Evolutionary conservation across 2,888 invertebrate genomes (phyloP).

Genomic region (Drosophila birchii): DNA sequence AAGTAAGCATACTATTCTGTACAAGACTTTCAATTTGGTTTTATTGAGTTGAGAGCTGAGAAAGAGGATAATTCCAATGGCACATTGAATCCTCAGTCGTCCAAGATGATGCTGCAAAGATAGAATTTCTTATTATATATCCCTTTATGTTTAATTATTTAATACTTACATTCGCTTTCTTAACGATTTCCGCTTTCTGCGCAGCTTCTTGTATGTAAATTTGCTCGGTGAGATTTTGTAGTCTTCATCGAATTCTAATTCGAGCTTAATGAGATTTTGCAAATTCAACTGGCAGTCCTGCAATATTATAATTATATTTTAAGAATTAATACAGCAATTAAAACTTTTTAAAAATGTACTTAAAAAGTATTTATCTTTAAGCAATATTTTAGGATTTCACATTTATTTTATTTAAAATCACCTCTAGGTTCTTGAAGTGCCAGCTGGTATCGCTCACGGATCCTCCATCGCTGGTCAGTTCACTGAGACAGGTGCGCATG

Average conservation of each 20-base stretch:
- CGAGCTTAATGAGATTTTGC: slow-evolving; percentile 84
- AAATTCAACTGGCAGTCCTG: slow-evolving; percentile 85
- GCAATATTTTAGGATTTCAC: background rate
- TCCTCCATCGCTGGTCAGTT: slow-evolving; percentile 68
- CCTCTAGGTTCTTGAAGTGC: slow-evolving; percentile 84
- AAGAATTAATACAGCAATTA: background rate
- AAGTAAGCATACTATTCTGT: slow-evolving; percentile 75
- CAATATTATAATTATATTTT: background rate
- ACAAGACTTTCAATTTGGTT: slow-evolving; percentile 58
- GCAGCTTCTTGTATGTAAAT: slow-evolving; percentile 84
- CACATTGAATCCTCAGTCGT: slow-evolving; percentile 34
- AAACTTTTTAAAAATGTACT: background rate
- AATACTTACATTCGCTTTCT: slow-evolving; percentile 81
- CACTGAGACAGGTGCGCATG: slow-evolving; percentile 82
- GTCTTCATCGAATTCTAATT: slow-evolving; percentile 85
- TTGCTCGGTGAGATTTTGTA: slow-evolving; percentile 84
- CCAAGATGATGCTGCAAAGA: slow-evolving; percentile 42
- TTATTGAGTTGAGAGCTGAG: slow-evolving; percentile 38
- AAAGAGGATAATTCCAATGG: slow-evolving; percentile 44
- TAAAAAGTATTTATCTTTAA: background rate
- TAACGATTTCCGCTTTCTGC: slow-evolving; percentile 83
- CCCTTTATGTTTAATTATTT: background rate
- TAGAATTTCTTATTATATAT: background rate
- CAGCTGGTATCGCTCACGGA: slow-evolving; percentile 82
- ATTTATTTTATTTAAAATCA: slow-evolving; percentile 37